A percentile compares a stretch with the other conserved stretches of the same genome.
Conservation (phyloP, 2,113 vertebrate genomes). For the Hypanus sabinus region DNA sequence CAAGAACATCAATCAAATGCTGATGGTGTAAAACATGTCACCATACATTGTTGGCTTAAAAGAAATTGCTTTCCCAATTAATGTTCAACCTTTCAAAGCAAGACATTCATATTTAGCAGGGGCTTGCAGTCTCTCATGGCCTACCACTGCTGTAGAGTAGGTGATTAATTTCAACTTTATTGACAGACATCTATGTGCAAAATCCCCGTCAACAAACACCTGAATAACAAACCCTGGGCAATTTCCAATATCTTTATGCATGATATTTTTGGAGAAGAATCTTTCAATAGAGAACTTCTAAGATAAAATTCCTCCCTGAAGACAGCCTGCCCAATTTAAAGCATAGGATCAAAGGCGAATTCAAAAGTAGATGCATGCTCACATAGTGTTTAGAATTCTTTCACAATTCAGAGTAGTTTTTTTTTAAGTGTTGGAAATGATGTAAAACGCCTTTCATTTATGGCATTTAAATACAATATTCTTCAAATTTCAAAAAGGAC, state of each 20-base stretch:
- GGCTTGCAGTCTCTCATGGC: background rate
- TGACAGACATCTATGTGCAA: background rate
- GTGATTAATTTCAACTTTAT: background rate
- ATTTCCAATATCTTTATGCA: background rate
- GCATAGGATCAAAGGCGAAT: background rate
- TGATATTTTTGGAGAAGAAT: background rate
- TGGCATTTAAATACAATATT: background rate
- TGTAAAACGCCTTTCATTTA: background rate
- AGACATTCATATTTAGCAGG: background rate
- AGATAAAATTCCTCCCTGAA: background rate
- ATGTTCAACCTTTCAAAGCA: background rate
- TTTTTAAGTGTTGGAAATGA: background rate
- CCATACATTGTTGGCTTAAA: background rate
- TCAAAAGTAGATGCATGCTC: background rate
- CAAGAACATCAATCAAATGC: background rate
- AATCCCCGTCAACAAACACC: background rate
- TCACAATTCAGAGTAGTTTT: background rate
- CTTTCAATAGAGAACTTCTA: background rate
- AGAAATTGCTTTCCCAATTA: background rate
- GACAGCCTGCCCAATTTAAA: background rate
- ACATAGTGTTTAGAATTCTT: background rate
- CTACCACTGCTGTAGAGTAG: background rate
- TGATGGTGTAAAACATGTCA: slow-evolving; percentile 5
- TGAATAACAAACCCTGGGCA: background rate
- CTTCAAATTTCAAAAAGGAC: background rate